These are phyloP conservation scores for Calliopum simillimum DNA, from an alignment of 2,888 invertebrate species.

Conservation along the genomic window DNA sequence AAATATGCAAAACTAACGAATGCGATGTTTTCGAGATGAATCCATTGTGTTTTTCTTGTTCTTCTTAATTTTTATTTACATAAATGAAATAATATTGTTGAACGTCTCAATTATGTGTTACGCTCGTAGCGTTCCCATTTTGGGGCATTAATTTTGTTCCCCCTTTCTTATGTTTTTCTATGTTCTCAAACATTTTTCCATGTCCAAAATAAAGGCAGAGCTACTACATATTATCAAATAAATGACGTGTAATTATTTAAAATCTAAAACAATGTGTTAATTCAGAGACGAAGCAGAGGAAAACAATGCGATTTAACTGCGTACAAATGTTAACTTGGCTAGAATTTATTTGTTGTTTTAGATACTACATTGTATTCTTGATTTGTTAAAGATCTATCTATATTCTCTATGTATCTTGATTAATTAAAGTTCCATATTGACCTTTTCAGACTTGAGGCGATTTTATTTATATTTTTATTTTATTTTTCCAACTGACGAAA, in stretches of 20 bases:
- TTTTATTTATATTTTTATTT: no score
- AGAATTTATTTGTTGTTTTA: no score
- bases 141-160: not conserved
- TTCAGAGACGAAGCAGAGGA: not conserved
- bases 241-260: not conserved
- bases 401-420: no score
- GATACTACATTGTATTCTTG: no score
- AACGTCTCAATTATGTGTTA: constrained; percentile 26
- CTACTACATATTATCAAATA: not conserved
- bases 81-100: constrained; percentile 21
- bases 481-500: no score
- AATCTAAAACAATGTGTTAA: not conserved
- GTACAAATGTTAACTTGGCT: no score
- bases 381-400: no score
- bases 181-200: not conserved
- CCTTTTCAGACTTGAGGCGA: no score
- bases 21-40: not conserved
- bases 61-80: constrained; percentile 13
- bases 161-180: not conserved
- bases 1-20: constrained; percentile 13
- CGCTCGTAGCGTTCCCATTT: not conserved
- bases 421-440: no score
- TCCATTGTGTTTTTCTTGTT: not conserved
- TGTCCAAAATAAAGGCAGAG: not conserved
- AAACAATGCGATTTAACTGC: not conserved